These are phyloP conservation scores for Pungitius pungitius DNA, from an alignment of 2,113 vertebrate genomes.

Conservation along the genomic window DNA sequence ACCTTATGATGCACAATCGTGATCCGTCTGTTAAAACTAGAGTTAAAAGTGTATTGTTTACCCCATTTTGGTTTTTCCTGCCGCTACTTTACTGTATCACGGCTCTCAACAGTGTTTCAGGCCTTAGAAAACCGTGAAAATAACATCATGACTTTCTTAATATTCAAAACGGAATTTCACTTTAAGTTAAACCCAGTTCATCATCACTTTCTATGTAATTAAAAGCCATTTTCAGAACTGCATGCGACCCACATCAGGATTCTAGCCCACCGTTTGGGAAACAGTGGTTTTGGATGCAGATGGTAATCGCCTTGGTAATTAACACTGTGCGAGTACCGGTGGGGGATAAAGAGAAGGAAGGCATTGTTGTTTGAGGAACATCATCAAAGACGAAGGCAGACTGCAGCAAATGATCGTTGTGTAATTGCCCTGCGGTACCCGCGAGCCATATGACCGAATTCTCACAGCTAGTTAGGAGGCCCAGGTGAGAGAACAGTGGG, in stretches of 20 bases:
- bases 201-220: constrained; percentile 16
- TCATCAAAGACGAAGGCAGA: constrained; percentile 78
- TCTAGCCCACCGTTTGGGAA: constrained; percentile 39
- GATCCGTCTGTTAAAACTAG: not conserved
- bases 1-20: too few relatives aligned
- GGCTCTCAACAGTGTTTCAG: too few relatives aligned
- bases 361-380: constrained; percentile 75
- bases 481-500: constrained; percentile 68
- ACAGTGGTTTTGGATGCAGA: constrained; percentile 62
- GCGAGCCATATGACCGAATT: constrained; percentile 61
- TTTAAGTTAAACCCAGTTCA: not conserved
- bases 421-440: constrained; percentile 75
- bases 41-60: not conserved
- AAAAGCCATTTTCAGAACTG: constrained; percentile 33
- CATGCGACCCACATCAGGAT: constrained; percentile 48
- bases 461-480: constrained; percentile 74
- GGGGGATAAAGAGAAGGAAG: constrained; percentile 62
- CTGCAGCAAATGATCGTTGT: constrained; percentile 76
- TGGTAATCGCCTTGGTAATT: constrained; percentile 77
- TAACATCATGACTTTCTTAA: not conserved
- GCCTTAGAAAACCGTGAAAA: not conserved
- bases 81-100: too few relatives aligned
- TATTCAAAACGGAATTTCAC: not conserved
- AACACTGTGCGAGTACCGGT: constrained; percentile 64
- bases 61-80: not conserved